Conservation (phyloP, 2,797 vertebrate genomes). For the Glossophaga mutica region DNA sequence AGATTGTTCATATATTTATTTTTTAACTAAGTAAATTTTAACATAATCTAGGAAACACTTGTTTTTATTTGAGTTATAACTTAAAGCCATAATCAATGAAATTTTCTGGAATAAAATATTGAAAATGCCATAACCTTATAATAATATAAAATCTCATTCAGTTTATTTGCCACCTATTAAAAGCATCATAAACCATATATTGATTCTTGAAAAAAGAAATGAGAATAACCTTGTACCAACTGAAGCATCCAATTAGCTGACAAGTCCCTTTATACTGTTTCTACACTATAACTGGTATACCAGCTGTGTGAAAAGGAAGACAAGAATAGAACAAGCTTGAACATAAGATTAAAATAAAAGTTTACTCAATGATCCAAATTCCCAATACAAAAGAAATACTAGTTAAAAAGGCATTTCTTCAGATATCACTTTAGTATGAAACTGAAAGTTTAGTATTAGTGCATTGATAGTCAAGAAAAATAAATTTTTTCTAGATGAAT, state of each 20-base stretch:
- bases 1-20: neutral
- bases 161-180: conserved; percentile 32
- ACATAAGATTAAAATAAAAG: neutral
- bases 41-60: neutral
- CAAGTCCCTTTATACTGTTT: neutral
- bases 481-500: neutral
- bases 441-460: neutral
- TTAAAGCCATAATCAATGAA: neutral
- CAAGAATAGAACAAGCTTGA: neutral
- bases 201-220: conserved; percentile 49
- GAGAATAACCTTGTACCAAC: conserved; percentile 19
- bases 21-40: neutral
- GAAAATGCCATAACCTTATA: conserved; percentile 10
- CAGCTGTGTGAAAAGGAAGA: neutral
- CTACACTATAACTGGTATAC: neutral
- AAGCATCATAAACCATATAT: conserved; percentile 42
- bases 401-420: neutral
- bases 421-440: neutral
- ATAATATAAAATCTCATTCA: conserved; percentile 40
- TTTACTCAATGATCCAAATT: neutral
- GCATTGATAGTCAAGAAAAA: neutral
- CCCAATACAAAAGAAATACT: neutral
- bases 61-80: neutral
- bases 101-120: conserved; percentile 20
- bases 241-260: neutral